phyloP scores from a whole-genome alignment of 1,140 invertebrate species.

The Pogonomyrmex barbatus region DNA sequence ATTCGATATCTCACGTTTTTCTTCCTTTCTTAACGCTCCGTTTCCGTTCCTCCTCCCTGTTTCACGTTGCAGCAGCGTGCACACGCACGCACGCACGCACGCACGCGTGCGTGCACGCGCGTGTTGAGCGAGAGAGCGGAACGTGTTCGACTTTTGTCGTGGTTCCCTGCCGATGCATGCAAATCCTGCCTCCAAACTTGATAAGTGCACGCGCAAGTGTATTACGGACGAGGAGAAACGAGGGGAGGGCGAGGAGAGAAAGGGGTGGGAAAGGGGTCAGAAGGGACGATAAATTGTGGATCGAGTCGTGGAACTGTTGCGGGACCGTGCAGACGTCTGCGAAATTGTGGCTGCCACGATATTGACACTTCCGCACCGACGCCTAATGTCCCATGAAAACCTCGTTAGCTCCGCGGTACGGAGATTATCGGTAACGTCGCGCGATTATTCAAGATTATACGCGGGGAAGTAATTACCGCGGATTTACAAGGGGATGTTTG shows the following conservation, averaged over 20 bases:
- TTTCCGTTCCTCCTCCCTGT: neutral
- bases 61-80: neutral
- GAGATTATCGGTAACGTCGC: slow-evolving; percentile 45
- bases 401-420: slow-evolving; percentile 49
- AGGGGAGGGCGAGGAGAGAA: neutral
- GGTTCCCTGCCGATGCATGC: slow-evolving; percentile 67
- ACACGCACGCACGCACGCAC: slow-evolving; percentile 14
- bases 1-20: slow-evolving; percentile 56
- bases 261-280: neutral
- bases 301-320: slow-evolving; percentile 69
- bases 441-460: slow-evolving; percentile 57
- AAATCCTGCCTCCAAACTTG: slow-evolving; percentile 75
- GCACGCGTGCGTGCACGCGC: neutral
- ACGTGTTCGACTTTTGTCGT: slow-evolving; percentile 40
- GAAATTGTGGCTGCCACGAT: slow-evolving; percentile 69
- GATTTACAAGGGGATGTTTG: slow-evolving; percentile 31
- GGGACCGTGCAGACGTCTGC: slow-evolving; percentile 60
- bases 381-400: slow-evolving; percentile 61
- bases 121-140: neutral
- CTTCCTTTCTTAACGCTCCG: slow-evolving; percentile 9
- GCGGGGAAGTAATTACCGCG: slow-evolving; percentile 44
- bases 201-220: slow-evolving; percentile 72
- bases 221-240: slow-evolving; percentile 49
- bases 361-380: slow-evolving; percentile 55
- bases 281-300: slow-evolving; percentile 71